Percentiles rank a stretch among this genome's conserved stretches.
These are phyloP conservation scores for Petrolisthes manimaculis DNA, from an alignment of 2,888 invertebrate species.

Conservation along the genomic window DNA sequence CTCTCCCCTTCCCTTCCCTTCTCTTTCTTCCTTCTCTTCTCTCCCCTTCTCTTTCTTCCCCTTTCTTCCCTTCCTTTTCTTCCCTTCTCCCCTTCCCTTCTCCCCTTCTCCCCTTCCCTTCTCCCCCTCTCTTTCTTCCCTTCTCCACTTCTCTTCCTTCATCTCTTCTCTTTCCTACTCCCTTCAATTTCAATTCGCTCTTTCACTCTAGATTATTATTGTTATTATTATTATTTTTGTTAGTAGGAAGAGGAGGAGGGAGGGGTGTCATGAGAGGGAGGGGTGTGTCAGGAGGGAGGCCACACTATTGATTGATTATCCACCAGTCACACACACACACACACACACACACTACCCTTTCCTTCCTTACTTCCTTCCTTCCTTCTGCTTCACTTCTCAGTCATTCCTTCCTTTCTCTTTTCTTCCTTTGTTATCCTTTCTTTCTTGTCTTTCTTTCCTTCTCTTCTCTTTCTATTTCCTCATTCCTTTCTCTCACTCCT, in stretches of 20 bases:
- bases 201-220: no score
- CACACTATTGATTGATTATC: neutral
- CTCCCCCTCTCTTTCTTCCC: neutral
- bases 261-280: no score
- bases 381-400: neutral
- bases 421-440: no score
- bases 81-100: neutral
- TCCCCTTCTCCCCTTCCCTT: neutral
- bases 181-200: neutral
- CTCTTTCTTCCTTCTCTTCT: neutral
- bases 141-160: neutral
- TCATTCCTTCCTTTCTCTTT: neutral
- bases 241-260: no score
- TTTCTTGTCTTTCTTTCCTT: neutral
- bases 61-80: neutral
- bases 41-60: neutral
- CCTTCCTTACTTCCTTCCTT: neutral
- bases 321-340: neutral
- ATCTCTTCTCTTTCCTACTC: neutral
- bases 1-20: neutral
- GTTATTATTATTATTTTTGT: no score
- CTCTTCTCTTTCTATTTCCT: neutral
- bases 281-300: no score
- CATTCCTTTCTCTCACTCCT: slow-evolving; percentile 8
- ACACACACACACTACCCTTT: no score